These are phyloP conservation scores for Heliconius nattereri DNA, from an alignment of 1,140 invertebrate species.

Conservation along the genomic window DNA sequence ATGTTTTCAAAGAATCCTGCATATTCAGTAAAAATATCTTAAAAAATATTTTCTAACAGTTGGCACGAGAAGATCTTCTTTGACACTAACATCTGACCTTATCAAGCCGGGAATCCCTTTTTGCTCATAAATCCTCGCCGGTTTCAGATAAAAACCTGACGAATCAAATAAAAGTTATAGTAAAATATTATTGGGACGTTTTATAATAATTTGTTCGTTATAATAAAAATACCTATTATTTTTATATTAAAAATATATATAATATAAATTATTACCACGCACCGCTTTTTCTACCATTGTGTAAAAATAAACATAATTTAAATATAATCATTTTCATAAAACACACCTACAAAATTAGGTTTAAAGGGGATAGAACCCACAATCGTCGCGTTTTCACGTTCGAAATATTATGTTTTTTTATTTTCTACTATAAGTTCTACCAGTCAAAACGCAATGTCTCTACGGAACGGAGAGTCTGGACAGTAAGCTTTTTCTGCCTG, in stretches of 20 bases:
- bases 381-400: background rate
- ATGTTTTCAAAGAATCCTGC: background rate
- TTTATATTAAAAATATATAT: too few relatives aligned
- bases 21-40: constrained; percentile 3
- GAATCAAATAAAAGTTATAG: constrained; percentile 25
- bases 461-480: too few relatives aligned
- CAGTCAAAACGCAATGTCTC: too few relatives aligned
- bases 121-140: constrained; percentile 32
- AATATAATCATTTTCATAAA: too few relatives aligned
- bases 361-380: too few relatives aligned
- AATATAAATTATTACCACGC: background rate
- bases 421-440: too few relatives aligned
- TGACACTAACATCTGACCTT: constrained; percentile 34
- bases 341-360: too few relatives aligned
- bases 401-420: too few relatives aligned
- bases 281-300: background rate
- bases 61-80: constrained; percentile 26
- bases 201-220: background rate
- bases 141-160: constrained; percentile 34
- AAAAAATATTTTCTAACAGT: constrained; percentile 9
- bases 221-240: too few relatives aligned
- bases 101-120: constrained; percentile 23
- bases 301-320: too few relatives aligned
- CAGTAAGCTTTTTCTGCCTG: too few relatives aligned
- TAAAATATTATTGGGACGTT: constrained; percentile 15